A percentile compares a stretch with the other conserved stretches of the same genome.
Evolutionary conservation across 2,113 vertebrate species (phyloP).

Genomic region (Otus sunia): DNA sequence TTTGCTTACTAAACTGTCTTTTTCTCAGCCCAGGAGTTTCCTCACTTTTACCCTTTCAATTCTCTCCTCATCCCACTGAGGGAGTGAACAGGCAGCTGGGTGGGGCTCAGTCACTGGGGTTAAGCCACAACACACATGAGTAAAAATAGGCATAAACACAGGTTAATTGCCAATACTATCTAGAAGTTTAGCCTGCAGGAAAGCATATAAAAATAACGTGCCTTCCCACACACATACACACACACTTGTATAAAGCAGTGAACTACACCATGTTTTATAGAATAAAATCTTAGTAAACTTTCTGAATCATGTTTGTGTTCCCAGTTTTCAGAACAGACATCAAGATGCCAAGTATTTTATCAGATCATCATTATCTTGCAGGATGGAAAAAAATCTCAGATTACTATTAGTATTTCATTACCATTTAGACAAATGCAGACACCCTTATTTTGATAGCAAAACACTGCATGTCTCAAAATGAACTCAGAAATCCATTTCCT

Average conservation of each 20-base stretch:
- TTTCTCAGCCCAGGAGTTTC: neutral
- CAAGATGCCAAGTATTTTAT: neutral
- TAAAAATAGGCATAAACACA: neutral
- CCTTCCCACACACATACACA: neutral
- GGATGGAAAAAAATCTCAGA: neutral
- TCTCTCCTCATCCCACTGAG: neutral
- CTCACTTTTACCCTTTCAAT: neutral
- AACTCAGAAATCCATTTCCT: neutral
- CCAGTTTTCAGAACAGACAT: conserved; percentile 11
- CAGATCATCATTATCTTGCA: neutral
- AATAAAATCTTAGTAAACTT: neutral
- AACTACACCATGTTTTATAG: neutral
- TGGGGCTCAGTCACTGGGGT: neutral
- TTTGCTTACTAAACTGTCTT: neutral
- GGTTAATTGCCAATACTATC: neutral
- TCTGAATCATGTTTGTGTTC: neutral
- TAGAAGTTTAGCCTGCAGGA: neutral
- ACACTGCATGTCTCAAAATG: neutral
- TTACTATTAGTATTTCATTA: conserved; percentile 34
- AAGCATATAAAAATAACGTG: neutral
- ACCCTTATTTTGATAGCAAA: neutral
- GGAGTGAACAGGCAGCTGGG: neutral
- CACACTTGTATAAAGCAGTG: neutral
- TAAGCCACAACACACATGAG: neutral
- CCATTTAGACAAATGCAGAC: conserved; percentile 5